Base-by-base conservation (phyloP, 2,888 invertebrate species). In the Andrena minutula region DNA sequence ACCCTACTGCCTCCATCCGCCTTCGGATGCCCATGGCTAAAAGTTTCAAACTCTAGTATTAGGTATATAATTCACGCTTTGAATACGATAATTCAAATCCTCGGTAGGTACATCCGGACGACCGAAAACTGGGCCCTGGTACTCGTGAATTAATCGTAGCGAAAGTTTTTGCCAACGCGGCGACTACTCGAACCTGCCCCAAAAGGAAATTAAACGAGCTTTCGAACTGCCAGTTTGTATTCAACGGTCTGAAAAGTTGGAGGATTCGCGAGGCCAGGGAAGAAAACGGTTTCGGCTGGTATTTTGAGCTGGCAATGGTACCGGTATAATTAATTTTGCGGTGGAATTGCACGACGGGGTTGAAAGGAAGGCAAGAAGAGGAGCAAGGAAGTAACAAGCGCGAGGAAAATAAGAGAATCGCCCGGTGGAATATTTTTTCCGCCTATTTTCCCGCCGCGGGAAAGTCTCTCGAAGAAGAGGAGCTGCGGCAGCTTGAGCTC, bases 291-390 rank as follows among this genome's bases (percentile, higher is more conserved):
- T 66, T 51, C 66, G 32, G 51, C 32, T 23, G 51, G 8, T 32
- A 51, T 68, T 68, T 51, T 26, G 53, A 23, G 56, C 66, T 51
- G 56, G 58, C 74, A 69, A 64, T 56, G 75, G 66, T 49, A 71
- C 66, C 66, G 63, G 66, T 71, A 75, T 82, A 81, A 82, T 82
- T 82, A 81, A 82, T 82, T 75, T 81, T 66, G 26, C 51, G 51
- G 12, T 61, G 23, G 47, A 56, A 63, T 64, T 63, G 51, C 56
- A 20, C 20, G 47, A 76, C 65, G 64, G 65, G 32, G 7, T 16
- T 16, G 20, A 20, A 26, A n/a, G 58, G 32, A 10, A 8, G 23
- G 8, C 23, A 26, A 7, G 41, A 20, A 26, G 16, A 58, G 35
- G 32, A 26, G 58, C 41, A 3, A 60, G 60, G 60, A 64, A 63